Base-by-base conservation (phyloP, 2,888 invertebrate species). In the Branchellion lobata region DNA sequence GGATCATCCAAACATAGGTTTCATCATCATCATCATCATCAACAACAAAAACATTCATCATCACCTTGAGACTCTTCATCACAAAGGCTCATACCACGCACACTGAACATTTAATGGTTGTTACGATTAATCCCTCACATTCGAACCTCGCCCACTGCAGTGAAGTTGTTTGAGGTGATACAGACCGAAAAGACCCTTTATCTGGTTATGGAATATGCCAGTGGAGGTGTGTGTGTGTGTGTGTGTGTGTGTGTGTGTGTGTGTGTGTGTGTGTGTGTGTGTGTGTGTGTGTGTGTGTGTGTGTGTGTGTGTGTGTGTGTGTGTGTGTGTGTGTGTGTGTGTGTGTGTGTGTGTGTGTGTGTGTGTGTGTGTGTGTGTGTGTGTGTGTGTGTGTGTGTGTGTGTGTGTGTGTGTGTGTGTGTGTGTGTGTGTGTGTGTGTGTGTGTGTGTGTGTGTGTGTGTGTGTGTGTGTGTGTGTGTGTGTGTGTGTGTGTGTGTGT, bases 191-290 rank as follows among this genome's bases (percentile, higher is more conserved):
- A 98, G 91, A 99, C 98, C 83, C 91, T 99, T 86, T 99, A 99
- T 90, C 92, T 99, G 88, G 99, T 99, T 83, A 98, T 99, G 97
- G 99, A 99, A 89, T 99, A 99, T 90, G 99, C 99, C 83, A 96
- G 96, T 84, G 98, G 98, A 80, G 98, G 89, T 88, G 84, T 85
- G 86, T 84, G 69, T 57, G 61, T 57, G 61, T 57, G 61, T 57
- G 61, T 57, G 61, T 57, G 61, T 57, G 61, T 57, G 61, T 57
- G 61, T 57, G 61, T 57, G 61, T 57, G 61, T 57, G 61, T 57
- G 61, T 57, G 61, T 57, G 61, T 57, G 61, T 57, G 61, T 57
- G 61, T 57, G 61, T 57, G 61, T 57, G 61, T 8, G 61, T 57
- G 61, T 8, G 61, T 18, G n/a, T 8, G 61, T 57, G 8, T 57